phyloP scores from a whole-genome alignment of 1,140 invertebrate genomes.

The Bombus superbus region DNA sequence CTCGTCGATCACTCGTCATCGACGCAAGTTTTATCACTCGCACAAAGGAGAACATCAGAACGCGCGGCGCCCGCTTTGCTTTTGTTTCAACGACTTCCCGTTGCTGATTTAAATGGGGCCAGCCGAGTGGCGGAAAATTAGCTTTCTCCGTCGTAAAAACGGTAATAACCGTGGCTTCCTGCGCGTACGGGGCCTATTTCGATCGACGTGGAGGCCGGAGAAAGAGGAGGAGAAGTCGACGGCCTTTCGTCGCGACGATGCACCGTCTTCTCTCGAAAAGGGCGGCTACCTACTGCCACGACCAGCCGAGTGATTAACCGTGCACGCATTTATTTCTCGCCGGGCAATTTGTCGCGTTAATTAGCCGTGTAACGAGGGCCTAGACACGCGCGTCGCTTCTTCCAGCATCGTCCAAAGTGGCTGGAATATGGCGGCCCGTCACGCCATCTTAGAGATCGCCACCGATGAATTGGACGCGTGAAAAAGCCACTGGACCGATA shows the following conservation, averaged over 20 bases:
- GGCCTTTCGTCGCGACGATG: conserved; percentile 60
- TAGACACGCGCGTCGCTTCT: conserved; percentile 30
- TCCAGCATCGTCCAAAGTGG: background rate
- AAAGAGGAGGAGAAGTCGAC: conserved; percentile 17
- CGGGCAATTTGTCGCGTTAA: conserved; percentile 77
- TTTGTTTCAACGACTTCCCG: conserved; percentile 30
- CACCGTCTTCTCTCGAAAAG: conserved; percentile 58
- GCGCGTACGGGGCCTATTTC: conserved; percentile 53
- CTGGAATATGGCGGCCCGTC: background rate
- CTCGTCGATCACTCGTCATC: too few relatives aligned
- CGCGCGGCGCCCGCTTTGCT: background rate
- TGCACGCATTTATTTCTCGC: conserved; percentile 71
- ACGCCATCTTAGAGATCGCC: background rate
- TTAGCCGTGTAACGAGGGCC: conserved; percentile 76
- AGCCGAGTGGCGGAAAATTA: conserved; percentile 57
- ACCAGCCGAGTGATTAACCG: conserved; percentile 62
- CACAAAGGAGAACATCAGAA: background rate
- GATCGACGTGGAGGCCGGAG: conserved; percentile 43
- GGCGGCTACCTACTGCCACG: conserved; percentile 43
- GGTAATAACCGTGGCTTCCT: conserved; percentile 60
- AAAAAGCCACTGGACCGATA: conserved; percentile 40
- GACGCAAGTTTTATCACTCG: too few relatives aligned
- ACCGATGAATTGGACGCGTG: background rate
- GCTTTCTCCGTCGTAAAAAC: conserved; percentile 58
- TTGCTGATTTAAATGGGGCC: conserved; percentile 33